A percentile compares a stretch with the other conserved stretches of the same genome.
Evolutionary conservation across 2,797 vertebrate species (phyloP).

Genomic region (Dipus sagitta): DNA sequence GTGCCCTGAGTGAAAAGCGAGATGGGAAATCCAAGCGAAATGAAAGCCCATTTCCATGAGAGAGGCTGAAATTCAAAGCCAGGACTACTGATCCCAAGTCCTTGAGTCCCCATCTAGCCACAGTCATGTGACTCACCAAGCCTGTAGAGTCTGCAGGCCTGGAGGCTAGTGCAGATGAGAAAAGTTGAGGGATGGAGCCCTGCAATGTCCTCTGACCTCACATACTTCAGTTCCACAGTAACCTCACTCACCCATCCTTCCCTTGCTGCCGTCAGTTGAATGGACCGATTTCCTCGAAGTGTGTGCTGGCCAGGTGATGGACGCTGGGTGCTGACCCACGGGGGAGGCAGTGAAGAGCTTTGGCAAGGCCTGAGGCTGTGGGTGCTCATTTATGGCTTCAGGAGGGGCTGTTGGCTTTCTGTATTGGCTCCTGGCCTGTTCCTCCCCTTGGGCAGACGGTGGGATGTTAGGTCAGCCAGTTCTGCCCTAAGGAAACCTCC

Average conservation of each 20-base stretch:
- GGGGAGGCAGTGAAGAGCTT: no score
- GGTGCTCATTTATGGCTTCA: neutral
- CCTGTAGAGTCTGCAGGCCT: neutral
- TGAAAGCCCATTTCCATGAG: neutral
- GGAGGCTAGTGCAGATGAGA: accelerated
- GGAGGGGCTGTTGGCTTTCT: accelerated
- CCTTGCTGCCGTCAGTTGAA: neutral
- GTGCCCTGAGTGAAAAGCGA: neutral
- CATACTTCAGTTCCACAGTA: neutral
- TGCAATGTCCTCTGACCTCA: neutral
- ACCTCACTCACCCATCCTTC: neutral
- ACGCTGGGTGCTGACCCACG: neutral
- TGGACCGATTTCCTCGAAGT: neutral
- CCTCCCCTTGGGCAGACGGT: no score
- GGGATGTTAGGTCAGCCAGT: neutral
- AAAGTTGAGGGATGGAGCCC: neutral
- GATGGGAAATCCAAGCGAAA: neutral
- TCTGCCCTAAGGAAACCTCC: neutral
- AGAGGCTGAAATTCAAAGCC: neutral
- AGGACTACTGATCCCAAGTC: neutral
- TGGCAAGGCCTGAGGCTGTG: neutral
- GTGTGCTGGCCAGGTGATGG: no score
- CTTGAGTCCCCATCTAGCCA: neutral
- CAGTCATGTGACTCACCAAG: neutral
- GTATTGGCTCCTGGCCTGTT: neutral